Percentiles rank a stretch among this genome's conserved stretches.
Evolutionary conservation across 2,888 invertebrate genomes (phyloP).

Genomic region (Poecilobothrus nobilitatus): DNA sequence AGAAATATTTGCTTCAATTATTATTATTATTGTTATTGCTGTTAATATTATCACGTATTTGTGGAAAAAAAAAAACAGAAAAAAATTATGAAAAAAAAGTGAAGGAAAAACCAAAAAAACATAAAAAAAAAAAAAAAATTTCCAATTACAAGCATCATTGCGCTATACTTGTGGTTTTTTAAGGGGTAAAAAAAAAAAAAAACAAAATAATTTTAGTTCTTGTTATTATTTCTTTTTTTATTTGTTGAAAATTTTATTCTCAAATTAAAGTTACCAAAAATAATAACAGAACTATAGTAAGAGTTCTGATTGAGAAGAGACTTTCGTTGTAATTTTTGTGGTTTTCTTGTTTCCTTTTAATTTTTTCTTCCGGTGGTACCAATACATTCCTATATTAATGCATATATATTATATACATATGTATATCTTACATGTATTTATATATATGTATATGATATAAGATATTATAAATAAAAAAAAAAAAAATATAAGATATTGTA

Average conservation of each 20-base stretch:
- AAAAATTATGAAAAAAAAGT: no score
- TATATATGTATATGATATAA: no score
- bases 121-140: neutral
- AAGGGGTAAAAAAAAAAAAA: neutral
- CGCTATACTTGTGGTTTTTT: neutral
- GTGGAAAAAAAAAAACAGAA: neutral
- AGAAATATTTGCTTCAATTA: neutral
- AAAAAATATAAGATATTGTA: no score
- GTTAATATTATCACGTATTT: conserved; percentile 6
- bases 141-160: conserved; percentile 6
- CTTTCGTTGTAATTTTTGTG: neutral
- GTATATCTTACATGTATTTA: neutral
- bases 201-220: neutral
- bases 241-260: neutral
- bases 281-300: no score
- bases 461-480: no score
- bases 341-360: neutral
- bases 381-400: neutral
- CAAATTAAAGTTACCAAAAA: conserved; percentile 2
- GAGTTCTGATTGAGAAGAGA: no score
- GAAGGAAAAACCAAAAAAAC: neutral
- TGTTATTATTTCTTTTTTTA: neutral
- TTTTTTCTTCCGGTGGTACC: neutral
- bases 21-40: conserved; percentile 1
- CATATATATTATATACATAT: neutral